These are phyloP conservation scores for Caenorhabditis zanzibari DNA, from an alignment of 2,888 invertebrate species.

Conservation along the genomic window DNA sequence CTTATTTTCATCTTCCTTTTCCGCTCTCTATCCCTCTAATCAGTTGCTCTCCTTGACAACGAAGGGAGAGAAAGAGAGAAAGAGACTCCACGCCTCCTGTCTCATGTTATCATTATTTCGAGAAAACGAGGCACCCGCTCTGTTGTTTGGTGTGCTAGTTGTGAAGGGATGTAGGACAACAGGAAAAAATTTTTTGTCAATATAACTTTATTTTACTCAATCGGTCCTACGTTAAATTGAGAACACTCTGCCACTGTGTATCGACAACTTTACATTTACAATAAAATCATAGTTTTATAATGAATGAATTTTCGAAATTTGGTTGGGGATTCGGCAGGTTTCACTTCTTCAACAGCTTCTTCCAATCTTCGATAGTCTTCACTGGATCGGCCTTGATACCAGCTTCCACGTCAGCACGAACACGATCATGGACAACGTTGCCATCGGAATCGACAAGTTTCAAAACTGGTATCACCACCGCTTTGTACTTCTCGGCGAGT, in stretches of 20 bases:
- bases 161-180: background rate
- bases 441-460: slow-evolving; percentile 75
- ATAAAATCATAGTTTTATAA: background rate
- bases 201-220: slow-evolving; percentile 9
- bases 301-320: background rate
- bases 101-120: slow-evolving; percentile 18
- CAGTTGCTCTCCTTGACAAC: slow-evolving; percentile 8
- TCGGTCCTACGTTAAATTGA: background rate
- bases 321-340: no score
- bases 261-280: no score
- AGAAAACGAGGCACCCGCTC: background rate
- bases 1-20: slow-evolving; percentile 4
- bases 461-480: slow-evolving; percentile 75
- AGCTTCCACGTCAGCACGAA: slow-evolving; percentile 75
- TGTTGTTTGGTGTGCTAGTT: slow-evolving; percentile 13
- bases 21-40: background rate
- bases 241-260: no score
- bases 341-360: slow-evolving; percentile 45
- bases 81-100: background rate
- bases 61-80: no score
- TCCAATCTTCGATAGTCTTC: slow-evolving; percentile 58
- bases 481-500: slow-evolving; percentile 75
- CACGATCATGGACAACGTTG: slow-evolving; percentile 75
- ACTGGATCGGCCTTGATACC: slow-evolving; percentile 65
- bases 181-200: background rate